Percentiles rank a stretch among this genome's conserved stretches.
phyloP scores from a whole-genome alignment of 2,888 invertebrate species.

The Resseliella maxima region DNA sequence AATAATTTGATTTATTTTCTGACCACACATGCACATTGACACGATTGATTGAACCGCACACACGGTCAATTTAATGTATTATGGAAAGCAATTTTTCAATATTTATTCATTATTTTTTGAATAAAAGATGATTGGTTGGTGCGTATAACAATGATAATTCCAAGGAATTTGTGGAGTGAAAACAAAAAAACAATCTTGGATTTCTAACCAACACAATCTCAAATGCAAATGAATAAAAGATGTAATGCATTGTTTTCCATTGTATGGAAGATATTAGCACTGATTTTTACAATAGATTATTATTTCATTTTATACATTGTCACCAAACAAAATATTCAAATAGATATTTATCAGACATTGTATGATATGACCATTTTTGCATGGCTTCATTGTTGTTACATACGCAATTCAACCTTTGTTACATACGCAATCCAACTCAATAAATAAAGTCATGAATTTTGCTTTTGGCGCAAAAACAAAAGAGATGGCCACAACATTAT shows the following conservation, averaged over 20 bases:
- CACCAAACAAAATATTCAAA: neutral
- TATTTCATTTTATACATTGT: neutral
- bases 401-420: too few species aligned
- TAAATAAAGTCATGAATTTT: constrained; percentile 13
- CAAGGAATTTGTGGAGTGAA: neutral
- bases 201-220: too few species aligned
- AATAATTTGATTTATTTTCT: constrained; percentile 11
- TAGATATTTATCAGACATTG: neutral
- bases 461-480: neutral
- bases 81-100: neutral
- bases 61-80: constrained; percentile 24
- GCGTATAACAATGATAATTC: neutral
- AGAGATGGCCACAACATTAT: neutral
- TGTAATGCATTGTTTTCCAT: too few species aligned
- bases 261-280: too few species aligned
- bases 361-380: neutral
- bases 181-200: too few species aligned
- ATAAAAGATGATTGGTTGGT: neutral
- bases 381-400: too few species aligned
- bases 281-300: neutral
- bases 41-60: constrained; percentile 23
- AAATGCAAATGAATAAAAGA: too few species aligned
- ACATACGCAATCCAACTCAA: too few species aligned
- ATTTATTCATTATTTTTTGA: neutral
- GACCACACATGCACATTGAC: neutral